phyloP scores from a whole-genome alignment of 2,888 invertebrate genomes.

The Drosophila subquinaria region DNA sequence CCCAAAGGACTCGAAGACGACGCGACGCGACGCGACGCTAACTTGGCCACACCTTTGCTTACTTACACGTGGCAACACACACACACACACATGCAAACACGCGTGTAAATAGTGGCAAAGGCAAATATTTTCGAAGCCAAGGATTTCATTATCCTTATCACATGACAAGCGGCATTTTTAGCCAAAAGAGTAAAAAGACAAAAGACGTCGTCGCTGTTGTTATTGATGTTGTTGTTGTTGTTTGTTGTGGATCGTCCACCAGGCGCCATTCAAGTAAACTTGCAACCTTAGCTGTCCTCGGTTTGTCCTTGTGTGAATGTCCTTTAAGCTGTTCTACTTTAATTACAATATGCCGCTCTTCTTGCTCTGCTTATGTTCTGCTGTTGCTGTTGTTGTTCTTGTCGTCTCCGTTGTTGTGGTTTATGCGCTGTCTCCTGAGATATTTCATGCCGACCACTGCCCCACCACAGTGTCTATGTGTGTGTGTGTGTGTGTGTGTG shows the following conservation, averaged over 20 bases:
- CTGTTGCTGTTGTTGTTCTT: conserved; percentile 36
- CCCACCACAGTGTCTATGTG: conserved; percentile 14
- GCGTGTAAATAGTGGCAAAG: conserved; percentile 65
- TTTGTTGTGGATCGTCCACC: conserved; percentile 40
- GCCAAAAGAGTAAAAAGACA: conserved; percentile 50
- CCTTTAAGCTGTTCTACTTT: conserved; percentile 81
- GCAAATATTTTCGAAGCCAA: conserved; percentile 83
- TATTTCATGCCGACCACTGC: conserved; percentile 60
- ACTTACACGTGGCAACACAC: conserved; percentile 54
- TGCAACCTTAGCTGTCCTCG: conserved; percentile 37
- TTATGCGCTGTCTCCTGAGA: conserved; percentile 77
- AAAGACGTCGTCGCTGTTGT: conserved; percentile 69
- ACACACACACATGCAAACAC: conserved; percentile 4
- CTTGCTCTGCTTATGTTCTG: conserved; percentile 21
- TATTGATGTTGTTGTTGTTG: conserved; percentile 15
- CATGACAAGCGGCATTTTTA: conserved; percentile 69
- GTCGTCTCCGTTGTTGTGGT: conserved; percentile 37
- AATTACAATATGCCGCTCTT: conserved; percentile 73
- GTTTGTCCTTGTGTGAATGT: conserved; percentile 61
- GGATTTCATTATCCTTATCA: conserved; percentile 85
- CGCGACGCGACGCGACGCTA: conserved; percentile 58
- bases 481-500: conserved; percentile 34
- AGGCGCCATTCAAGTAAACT: conserved; percentile 43
- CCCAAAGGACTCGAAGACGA: conserved; percentile 64
- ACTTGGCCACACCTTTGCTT: conserved; percentile 81